Percentiles rank a stretch among this genome's conserved stretches.
Evolutionary conservation across 35 echinoderm and acorn worm species (phyloP).

Genomic region (Anneissia japonica): DNA sequence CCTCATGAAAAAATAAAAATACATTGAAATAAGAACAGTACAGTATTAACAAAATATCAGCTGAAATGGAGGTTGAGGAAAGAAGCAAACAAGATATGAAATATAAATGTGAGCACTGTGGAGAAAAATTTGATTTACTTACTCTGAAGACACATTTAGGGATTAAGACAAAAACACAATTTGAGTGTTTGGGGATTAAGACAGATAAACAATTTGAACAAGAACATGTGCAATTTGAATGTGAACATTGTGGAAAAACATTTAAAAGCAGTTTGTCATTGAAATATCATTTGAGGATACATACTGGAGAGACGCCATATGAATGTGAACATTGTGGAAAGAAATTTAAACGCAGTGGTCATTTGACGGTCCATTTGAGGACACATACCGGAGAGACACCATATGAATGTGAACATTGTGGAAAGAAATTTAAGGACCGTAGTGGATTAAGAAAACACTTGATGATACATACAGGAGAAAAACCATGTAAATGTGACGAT

Average conservation of each 20-base stretch:
- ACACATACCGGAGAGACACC: background rate
- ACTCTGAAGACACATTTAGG: no score
- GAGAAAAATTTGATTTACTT: no score
- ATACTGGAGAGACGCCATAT: background rate
- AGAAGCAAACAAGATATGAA: no score
- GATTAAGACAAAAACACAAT: no score
- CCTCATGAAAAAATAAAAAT: no score
- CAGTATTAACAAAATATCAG: no score
- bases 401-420: conserved; percentile 5
- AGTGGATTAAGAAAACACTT: background rate
- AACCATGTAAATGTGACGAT: background rate
- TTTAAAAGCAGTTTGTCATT: background rate
- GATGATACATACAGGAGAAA: background rate
- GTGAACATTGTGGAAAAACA: background rate
- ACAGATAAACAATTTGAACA: no score
- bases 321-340: background rate
- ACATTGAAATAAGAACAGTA: no score
- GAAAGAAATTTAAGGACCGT: background rate
- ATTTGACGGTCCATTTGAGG: background rate
- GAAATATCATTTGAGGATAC: background rate
- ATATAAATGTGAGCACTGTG: no score
- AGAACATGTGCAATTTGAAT: background rate
- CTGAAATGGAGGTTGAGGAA: no score
- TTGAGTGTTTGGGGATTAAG: no score
- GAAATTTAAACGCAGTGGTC: background rate